Evolutionary conservation across 37 sponge, comb jelly and placozoan species (phyloP).

Genomic region (Spongia lamella): DNA sequence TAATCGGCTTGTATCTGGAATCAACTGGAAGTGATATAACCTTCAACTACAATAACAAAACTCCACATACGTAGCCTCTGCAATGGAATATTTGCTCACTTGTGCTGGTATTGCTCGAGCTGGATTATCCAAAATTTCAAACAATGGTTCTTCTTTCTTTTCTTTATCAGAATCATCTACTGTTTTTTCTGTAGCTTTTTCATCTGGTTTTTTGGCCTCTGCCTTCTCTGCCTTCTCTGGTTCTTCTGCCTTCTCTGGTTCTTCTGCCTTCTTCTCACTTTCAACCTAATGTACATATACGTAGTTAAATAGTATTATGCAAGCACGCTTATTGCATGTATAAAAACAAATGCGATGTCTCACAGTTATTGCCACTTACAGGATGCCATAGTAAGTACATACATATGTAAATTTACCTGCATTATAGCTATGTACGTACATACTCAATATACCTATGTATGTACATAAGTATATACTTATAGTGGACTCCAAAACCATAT

Average conservation of each 20-base stretch:
- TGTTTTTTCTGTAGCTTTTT: slow-evolving; percentile 11
- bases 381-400: too few species aligned
- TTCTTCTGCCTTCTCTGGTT: slow-evolving; percentile 21
- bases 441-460: too few species aligned
- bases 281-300: not conserved
- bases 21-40: slow-evolving; percentile 37
- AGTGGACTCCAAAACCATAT: too few species aligned
- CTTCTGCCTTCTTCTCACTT: slow-evolving; percentile 10
- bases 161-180: slow-evolving; percentile 18
- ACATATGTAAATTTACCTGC: too few species aligned
- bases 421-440: too few species aligned
- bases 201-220: not conserved
- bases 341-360: not conserved
- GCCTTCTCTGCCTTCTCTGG: slow-evolving; percentile 25
- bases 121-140: slow-evolving; percentile 88
- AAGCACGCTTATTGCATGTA: not conserved
- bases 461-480: too few species aligned
- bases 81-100: slow-evolving; percentile 25
- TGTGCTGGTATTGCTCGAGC: slow-evolving; percentile 88
- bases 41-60: slow-evolving; percentile 47
- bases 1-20: slow-evolving; percentile 68
- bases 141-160: slow-evolving; percentile 59
- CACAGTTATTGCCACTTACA: slow-evolving; percentile 19
- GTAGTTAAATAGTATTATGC: not conserved
- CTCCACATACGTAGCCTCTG: not conserved